Evolutionary conservation across 2,797 vertebrate species (phyloP), one percentile per base, ranked within the genome.

Genomic region (Avahi laniger): DNA sequence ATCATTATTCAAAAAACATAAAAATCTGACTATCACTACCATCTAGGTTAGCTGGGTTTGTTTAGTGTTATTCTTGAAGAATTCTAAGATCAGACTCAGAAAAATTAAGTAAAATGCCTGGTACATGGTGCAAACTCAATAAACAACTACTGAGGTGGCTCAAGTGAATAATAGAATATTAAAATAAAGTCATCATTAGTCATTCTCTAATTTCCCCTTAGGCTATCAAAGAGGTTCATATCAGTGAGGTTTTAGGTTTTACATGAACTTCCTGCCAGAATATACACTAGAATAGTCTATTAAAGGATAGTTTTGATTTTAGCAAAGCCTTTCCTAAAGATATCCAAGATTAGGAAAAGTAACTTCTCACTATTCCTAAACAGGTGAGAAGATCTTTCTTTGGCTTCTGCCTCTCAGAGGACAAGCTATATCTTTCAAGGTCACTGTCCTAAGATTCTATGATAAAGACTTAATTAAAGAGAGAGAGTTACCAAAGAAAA

Each of bases 101-200:
- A 94, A 69, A 85, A 70, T 33, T 89, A 69, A 82, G n/a, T 61
- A 52, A 11, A 54, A 75, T 24, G 59, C 30, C 33, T 78, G 43
- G 38, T n/a, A 50, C n/a, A 33, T 1, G 54, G 43, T 26, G 70
- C 89, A 13, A 85, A 26, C 22, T 91, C 78, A 76, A 30, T 67
- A 52, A 92, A 61, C 22, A 85, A 52, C 17, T 67, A 86, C 4
- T 38, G 46, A 85, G n/a, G 35, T 86, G 48, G 61, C 7, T 50
- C 91, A 73, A 91, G 26, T 76, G 54, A 97, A 81, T 46, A 83
- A 80, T 28, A 67, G 54, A 89, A 87, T 89, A 94, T 96, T 89
- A 93, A 43, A 93, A 69, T n/a, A 33, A 92, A 67, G 35, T 50
- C 22, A 7, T 90, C 72, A 50, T 83, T 88, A 78, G 73, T 84